Evolutionary conservation across 2,113 vertebrate species (phyloP).

Genomic region (Hiodon alosoides): DNA sequence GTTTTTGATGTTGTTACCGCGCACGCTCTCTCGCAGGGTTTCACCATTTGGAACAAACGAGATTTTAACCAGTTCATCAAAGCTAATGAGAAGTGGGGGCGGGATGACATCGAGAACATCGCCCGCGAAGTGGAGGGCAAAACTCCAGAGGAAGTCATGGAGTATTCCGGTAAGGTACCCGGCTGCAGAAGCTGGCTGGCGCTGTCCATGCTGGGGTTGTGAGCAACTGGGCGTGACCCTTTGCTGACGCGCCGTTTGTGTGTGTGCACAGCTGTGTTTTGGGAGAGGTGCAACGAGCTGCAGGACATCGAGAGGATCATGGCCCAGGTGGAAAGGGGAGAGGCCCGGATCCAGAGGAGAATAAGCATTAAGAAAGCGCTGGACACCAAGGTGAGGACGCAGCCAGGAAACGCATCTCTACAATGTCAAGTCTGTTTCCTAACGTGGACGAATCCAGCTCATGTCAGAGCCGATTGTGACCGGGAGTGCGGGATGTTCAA

Average conservation of each 20-base stretch:
- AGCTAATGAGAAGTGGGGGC: constrained; percentile 97
- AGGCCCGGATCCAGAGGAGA: constrained; percentile 94
- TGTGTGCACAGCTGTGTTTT: constrained; percentile 82
- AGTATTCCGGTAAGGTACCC: constrained; percentile 82
- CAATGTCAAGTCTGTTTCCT: not conserved
- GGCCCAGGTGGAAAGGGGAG: constrained; percentile 98
- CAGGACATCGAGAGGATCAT: constrained; percentile 99
- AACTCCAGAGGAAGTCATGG: constrained; percentile 96
- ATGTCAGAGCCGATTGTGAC: too few relatives aligned
- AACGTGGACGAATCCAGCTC: too few relatives aligned
- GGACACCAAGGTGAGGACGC: constrained; percentile 80
- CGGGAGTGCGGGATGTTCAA: too few relatives aligned
- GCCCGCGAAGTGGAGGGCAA: constrained; percentile 96
- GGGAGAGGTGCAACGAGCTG: constrained; percentile 96
- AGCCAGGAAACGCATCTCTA: too few relatives aligned
- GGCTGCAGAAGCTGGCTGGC: not conserved
- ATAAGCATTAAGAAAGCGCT: constrained; percentile 98
- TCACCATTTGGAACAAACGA: constrained; percentile 98
- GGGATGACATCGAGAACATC: constrained; percentile 98
- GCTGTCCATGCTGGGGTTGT: not conserved
- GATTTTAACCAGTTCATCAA: constrained; percentile 99
- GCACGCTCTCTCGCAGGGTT: constrained; percentile 66
- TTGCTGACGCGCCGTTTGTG: not conserved
- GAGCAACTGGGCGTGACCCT: not conserved
- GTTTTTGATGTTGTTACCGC: not conserved